These are phyloP conservation scores for Nephrotoma flavescens DNA, from an alignment of 2,888 invertebrate genomes.

Conservation along the genomic window DNA sequence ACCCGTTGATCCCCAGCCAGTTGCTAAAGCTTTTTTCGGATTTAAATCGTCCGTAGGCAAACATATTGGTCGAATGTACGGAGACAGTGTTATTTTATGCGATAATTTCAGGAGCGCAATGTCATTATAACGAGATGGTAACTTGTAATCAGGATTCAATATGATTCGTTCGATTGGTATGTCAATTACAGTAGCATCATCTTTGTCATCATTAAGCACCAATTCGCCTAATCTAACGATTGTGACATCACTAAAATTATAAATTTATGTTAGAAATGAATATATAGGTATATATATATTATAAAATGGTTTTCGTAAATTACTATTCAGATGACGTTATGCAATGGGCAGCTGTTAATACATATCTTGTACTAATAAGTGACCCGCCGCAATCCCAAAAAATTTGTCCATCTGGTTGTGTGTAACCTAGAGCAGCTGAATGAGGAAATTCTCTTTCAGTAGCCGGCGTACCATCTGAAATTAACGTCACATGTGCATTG, in stretches of 20 bases:
- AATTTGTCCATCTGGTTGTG: conserved; percentile 7
- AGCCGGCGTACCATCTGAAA: not conserved
- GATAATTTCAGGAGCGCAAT: not conserved
- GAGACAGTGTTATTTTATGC: not conserved
- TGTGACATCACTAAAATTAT: conserved; percentile 12
- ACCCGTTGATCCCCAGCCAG: conserved; percentile 35
- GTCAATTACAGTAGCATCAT: not conserved
- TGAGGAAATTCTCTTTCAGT: conserved; percentile 24
- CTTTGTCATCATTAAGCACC: conserved; percentile 8
- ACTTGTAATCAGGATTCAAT: not conserved
- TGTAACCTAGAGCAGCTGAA: conserved; percentile 15
- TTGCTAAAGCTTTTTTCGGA: conserved; percentile 27
- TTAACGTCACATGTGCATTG: not conserved
- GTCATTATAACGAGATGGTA: not conserved
- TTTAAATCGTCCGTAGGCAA: conserved; percentile 16
- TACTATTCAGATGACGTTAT: conserved; percentile 14
- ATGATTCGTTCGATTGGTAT: not conserved
- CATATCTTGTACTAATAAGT: conserved; percentile 35
- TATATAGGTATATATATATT: not conserved
- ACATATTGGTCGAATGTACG: conserved; percentile 31
- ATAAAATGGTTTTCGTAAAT: not conserved
- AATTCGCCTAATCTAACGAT: conserved; percentile 16
- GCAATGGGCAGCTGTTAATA: conserved; percentile 43
- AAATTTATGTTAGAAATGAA: not conserved
- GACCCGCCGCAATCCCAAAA: conserved; percentile 38